Percentiles rank a stretch among this genome's conserved stretches.
These are phyloP conservation scores for Mimumesa dahlbomi DNA, from an alignment of 2,888 invertebrate genomes.

Conservation along the genomic window DNA sequence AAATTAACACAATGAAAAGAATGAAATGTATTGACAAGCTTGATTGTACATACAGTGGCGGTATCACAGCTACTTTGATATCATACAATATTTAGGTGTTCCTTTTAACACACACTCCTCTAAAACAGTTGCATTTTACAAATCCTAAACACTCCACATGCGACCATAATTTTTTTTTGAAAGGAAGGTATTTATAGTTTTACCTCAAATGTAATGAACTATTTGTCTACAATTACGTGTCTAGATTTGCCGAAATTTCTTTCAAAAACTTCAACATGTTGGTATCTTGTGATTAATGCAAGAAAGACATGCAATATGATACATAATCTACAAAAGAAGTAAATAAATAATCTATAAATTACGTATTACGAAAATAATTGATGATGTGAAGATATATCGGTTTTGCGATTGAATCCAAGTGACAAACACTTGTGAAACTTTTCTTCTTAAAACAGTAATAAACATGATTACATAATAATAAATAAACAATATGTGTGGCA, in stretches of 20 bases:
- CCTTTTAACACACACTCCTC: conserved; percentile 38
- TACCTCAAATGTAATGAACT: conserved; percentile 14
- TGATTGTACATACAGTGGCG: conserved; percentile 60
- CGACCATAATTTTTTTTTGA: conserved; percentile 23
- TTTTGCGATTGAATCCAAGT: conserved; percentile 34
- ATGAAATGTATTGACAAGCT: conserved; percentile 31
- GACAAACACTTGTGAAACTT: conserved; percentile 32
- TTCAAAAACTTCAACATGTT: conserved; percentile 4
- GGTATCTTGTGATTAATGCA: conserved; percentile 11
- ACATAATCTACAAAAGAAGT: conserved; percentile 31
- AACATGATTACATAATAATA: conserved; percentile 57
- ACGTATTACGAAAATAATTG: conserved; percentile 42
- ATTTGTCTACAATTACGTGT: conserved; percentile 18
- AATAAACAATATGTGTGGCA: conserved; percentile 67
- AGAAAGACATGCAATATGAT: conserved; percentile 28
- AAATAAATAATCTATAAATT: conserved; percentile 61
- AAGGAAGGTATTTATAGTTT: conserved; percentile 19
- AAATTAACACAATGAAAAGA: conserved; percentile 1
- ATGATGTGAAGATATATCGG: conserved; percentile 23
- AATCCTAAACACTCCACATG: conserved; percentile 22
- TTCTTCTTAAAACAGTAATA: conserved; percentile 48
- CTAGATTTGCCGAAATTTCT: conserved; percentile 14
- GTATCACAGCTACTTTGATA: conserved; percentile 68
- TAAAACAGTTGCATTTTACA: conserved; percentile 42
- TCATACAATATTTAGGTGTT: conserved; percentile 59